Evolutionary conservation across 2,797 vertebrate genomes (phyloP).

Genomic region (Acanthornis magna): DNA sequence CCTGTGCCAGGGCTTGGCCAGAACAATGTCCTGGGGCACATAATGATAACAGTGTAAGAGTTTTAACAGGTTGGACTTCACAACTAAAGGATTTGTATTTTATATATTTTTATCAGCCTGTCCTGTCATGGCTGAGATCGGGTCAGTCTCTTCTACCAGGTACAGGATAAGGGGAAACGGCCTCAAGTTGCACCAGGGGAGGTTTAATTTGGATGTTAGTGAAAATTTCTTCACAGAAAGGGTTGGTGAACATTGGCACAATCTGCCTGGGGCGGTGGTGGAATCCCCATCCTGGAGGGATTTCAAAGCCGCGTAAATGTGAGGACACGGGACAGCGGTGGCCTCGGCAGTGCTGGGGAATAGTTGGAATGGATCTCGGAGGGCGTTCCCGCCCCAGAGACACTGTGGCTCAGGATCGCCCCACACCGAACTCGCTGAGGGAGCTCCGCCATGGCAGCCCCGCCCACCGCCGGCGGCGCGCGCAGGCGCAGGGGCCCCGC

Average conservation of each 20-base stretch:
- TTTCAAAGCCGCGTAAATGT: background rate
- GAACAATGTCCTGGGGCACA: background rate
- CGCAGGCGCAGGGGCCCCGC: background rate
- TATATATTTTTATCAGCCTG: background rate
- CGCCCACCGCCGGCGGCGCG: background rate
- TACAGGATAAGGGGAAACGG: background rate
- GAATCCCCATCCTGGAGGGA: background rate
- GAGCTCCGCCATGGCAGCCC: background rate
- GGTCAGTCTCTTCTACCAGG: background rate
- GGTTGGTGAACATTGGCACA: background rate
- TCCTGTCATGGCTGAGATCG: background rate
- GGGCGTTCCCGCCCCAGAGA: accelerated
- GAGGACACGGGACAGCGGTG: accelerated
- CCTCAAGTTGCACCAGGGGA: background rate
- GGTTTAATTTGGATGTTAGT: background rate
- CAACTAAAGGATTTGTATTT: accelerated
- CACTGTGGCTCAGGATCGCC: accelerated
- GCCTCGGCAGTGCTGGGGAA: background rate
- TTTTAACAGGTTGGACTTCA: background rate
- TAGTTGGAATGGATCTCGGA: accelerated
- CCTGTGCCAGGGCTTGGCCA: background rate
- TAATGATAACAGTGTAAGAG: accelerated
- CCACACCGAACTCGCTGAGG: no score
- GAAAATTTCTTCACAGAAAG: background rate
- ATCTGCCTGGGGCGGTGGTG: accelerated